Percentiles rank a stretch among this genome's conserved stretches.
Evolutionary conservation across 2,113 vertebrate genomes (phyloP).

Genomic region (Ctenodactylus gundi): DNA sequence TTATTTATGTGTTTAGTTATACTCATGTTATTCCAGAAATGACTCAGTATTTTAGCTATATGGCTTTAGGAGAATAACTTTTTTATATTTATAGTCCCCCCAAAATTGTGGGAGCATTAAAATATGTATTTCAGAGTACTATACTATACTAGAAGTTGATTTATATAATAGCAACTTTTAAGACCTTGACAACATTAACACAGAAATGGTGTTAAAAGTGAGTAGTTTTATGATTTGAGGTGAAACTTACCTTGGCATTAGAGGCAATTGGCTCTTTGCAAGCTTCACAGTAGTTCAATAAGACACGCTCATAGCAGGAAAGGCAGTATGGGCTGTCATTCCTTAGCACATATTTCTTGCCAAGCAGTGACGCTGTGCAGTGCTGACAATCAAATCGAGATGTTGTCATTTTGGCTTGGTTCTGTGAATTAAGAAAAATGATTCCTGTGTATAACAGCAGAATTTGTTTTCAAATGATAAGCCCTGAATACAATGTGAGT

Average conservation of each 20-base stretch:
- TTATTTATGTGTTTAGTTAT: not conserved
- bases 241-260: slow-evolving; percentile 89
- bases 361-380: slow-evolving; percentile 92
- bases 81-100: not conserved
- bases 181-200: not conserved
- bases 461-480: slow-evolving; percentile 1
- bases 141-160: not conserved
- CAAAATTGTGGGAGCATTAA: not conserved
- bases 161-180: not conserved
- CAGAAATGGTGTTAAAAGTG: not conserved
- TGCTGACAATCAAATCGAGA: slow-evolving; percentile 91
- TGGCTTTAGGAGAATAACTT: slow-evolving; percentile 19
- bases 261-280: slow-evolving; percentile 92
- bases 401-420: slow-evolving; percentile 85
- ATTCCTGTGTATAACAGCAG: not conserved
- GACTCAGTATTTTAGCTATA: not conserved
- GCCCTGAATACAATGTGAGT: not conserved
- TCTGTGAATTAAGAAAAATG: slow-evolving; percentile 57
- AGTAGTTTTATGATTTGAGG: not conserved
- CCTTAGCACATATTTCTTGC: slow-evolving; percentile 93
- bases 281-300: slow-evolving; percentile 91
- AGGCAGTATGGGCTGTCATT: slow-evolving; percentile 92
- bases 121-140: not conserved
- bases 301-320: slow-evolving; percentile 92
- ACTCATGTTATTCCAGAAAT: not conserved